These are phyloP conservation scores for Urocitellus parryii DNA, from an alignment of 2,113 vertebrate genomes.

Conservation along the genomic window DNA sequence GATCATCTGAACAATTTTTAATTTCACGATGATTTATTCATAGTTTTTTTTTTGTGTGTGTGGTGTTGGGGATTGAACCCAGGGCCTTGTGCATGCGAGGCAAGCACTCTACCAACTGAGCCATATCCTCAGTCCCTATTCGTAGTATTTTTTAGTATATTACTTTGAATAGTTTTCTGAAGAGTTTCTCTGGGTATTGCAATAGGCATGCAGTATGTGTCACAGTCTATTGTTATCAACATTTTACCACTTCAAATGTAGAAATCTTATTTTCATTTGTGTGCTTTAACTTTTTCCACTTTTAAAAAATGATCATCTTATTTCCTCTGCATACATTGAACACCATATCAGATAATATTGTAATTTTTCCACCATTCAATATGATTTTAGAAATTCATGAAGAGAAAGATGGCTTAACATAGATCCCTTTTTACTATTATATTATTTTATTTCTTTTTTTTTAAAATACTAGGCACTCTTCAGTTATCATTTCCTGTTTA, in stretches of 20 bases:
- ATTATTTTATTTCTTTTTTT: neutral
- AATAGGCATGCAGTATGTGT: neutral
- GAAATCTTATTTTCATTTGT: neutral
- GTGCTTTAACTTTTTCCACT: neutral
- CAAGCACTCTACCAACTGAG: too few species aligned
- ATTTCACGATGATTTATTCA: neutral
- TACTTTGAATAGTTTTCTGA: neutral
- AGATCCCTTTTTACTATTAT: neutral
- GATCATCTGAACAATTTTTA: neutral
- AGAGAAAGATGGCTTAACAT: neutral
- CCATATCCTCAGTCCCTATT: too few species aligned
- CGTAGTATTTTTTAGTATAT: neutral
- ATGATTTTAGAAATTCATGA: neutral
- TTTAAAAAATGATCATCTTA: conserved; percentile 6
- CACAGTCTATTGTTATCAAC: neutral
- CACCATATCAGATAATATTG: neutral
- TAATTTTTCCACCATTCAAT: neutral
- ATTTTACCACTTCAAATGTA: neutral
- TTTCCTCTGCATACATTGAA: neutral
- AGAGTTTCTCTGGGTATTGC: neutral
- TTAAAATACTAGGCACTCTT: neutral
- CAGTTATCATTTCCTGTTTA: neutral
- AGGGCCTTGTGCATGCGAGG: too few species aligned
- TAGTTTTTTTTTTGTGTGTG: too few species aligned
- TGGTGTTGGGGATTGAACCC: too few species aligned